Conservation (phyloP, 2,113 vertebrate species). For the Agelaius phoeniceus region DNA sequence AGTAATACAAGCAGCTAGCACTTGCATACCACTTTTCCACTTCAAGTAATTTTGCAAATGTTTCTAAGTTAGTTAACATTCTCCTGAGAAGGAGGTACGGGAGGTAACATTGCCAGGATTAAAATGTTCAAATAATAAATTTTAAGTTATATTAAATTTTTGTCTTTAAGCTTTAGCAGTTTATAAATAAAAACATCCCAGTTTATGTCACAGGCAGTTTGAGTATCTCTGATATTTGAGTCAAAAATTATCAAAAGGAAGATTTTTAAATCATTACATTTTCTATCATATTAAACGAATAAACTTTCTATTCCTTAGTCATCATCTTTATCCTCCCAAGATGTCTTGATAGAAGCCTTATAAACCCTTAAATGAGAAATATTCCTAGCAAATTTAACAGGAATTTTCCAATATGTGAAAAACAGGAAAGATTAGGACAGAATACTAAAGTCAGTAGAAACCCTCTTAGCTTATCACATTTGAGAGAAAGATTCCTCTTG, state of each 20-base stretch:
- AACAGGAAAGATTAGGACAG: not conserved
- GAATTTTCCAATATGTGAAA: not conserved
- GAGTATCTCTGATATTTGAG: not conserved
- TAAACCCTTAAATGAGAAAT: not conserved
- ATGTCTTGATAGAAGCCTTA: not conserved
- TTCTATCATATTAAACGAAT: not conserved
- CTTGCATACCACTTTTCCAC: not conserved
- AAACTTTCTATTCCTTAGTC: not conserved
- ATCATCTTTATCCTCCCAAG: not conserved
- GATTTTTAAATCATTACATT: not conserved
- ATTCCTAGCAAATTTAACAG: not conserved
- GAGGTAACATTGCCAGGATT: not conserved
- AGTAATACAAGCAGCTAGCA: not conserved
- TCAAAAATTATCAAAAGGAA: not conserved
- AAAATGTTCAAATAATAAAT: not conserved
- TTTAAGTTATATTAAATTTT: not conserved
- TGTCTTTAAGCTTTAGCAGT: not conserved
- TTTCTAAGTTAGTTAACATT: not conserved
- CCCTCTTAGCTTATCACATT: not conserved
- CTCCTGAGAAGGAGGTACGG: not conserved
- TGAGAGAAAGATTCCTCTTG: not conserved
- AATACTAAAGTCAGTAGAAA: not conserved
- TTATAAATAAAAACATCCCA: not conserved
- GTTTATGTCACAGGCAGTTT: not conserved
- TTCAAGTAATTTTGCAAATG: not conserved